Conservation (phyloP, 2,888 invertebrate species). For the Polymixis lichenea region DNA sequence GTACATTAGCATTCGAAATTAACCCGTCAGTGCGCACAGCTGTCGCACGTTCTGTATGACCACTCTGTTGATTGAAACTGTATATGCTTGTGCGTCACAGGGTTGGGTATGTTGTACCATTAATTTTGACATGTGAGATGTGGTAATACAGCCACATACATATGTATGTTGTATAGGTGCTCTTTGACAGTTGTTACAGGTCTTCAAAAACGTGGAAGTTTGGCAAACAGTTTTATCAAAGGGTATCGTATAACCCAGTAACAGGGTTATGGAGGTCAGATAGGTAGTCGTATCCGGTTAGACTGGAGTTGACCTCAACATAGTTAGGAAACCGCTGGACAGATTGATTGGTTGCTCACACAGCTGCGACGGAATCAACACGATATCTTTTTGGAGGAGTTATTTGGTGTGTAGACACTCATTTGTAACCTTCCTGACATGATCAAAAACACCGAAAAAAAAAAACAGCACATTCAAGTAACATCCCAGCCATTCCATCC, state of each 20-base stretch:
- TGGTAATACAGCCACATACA: background rate
- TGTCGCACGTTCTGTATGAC: constrained; percentile 69
- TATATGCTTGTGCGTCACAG: constrained; percentile 52
- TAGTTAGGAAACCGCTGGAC: too few relatives aligned
- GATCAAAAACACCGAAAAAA: background rate
- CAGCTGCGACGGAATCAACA: background rate
- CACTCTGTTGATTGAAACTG: constrained; percentile 74
- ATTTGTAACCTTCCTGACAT: background rate
- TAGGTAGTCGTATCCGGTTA: too few relatives aligned
- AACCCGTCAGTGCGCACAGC: constrained; percentile 74
- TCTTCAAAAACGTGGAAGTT: too few relatives aligned
- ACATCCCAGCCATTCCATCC: constrained; percentile 1
- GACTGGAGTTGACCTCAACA: too few relatives aligned
- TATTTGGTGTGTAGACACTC: background rate
- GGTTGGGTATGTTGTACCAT: constrained; percentile 40
- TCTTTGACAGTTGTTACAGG: too few relatives aligned
- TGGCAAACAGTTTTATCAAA: too few relatives aligned
- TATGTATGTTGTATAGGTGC: too few relatives aligned
- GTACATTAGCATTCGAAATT: constrained; percentile 80
- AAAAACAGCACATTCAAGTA: constrained; percentile 4
- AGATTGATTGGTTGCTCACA: background rate
- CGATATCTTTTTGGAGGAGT: background rate
- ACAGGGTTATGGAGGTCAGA: too few relatives aligned
- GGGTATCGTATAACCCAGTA: too few relatives aligned
- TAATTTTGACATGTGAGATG: constrained; percentile 28